These are phyloP conservation scores for Siderastrea siderea DNA, from an alignment of 92 coral and sea anemone species.

Conservation along the genomic window DNA sequence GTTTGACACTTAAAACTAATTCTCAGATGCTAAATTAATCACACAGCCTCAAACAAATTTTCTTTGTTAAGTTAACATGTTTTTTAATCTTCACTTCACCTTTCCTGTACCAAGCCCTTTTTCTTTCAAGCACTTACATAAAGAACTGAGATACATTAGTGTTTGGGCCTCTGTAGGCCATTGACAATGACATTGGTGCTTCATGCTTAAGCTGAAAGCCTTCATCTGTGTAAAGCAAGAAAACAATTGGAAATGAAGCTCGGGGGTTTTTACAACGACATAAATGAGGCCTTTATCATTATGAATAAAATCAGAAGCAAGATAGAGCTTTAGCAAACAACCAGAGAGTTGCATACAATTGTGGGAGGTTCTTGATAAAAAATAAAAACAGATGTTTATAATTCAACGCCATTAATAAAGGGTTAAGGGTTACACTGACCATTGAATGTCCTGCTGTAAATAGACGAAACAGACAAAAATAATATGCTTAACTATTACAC, in stretches of 20 bases:
- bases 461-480: conserved; percentile 62
- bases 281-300: not conserved
- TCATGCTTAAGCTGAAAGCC: conserved; percentile 83
- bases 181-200: conserved; percentile 87
- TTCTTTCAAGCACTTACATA: conserved; percentile 74
- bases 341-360: not conserved
- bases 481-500: not conserved
- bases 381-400: too few relatives aligned
- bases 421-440: conserved; percentile 52
- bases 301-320: too few relatives aligned
- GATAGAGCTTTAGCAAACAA: not conserved
- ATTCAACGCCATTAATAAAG: too few relatives aligned
- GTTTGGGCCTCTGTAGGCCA: conserved; percentile 99
- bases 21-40: too few relatives aligned
- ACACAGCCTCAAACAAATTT: too few relatives aligned
- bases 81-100: too few relatives aligned
- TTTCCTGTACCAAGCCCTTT: not conserved
- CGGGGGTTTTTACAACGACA: not conserved
- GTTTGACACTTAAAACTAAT: too few relatives aligned
- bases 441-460: conserved; percentile 92
- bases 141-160: conserved; percentile 99
- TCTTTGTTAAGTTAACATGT: too few relatives aligned
- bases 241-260: too few relatives aligned
- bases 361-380: not conserved
- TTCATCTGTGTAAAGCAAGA: conserved; percentile 77